Evolutionary conservation across 2,888 invertebrate genomes (phyloP), one percentile per base, ranked within the genome.

Genomic region (Candidula unifasciata): DNA sequence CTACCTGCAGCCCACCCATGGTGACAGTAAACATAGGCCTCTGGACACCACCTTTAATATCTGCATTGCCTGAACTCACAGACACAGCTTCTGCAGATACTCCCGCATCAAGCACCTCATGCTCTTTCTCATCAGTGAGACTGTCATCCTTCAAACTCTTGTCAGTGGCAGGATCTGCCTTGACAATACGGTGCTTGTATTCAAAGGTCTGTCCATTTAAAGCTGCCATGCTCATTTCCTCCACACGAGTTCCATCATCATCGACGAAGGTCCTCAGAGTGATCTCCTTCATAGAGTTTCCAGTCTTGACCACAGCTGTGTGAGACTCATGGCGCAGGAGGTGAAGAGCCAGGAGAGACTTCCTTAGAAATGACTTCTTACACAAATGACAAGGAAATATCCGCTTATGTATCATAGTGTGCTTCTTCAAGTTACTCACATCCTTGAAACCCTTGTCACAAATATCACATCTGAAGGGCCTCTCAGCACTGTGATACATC

Each of bases 381-480:
- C 80, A 84, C 10, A 81, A 44, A 77, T 81, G 73, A 73, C 84
- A 84, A 1, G 84, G 81, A 52, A 81, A 84, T 54, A 84, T 84
- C 35, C 81, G 52, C 30, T 84, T 84, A 52, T 84, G 84, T 24
- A 85, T 85, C 69, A 81, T 80, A 18, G 81, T 81, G 35, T 85
- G 85, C 52, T 85, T 85, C 30, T 85, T 85, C 57, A 85, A 27
- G 81, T 85, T 85, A 35, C 85, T 80, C 5, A 81, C 77, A 69
- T 85, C 85, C 76, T 85, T 85, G 81, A 85, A 85, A 10, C 85
- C 85, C 33, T 85, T 85, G 71, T 80, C 66, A 33, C 85, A 85
- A 16, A 76, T 66, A 0, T 85, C 77, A 81, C 85, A 81, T 24
- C 77, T 74, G 76, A 84, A 84, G 5, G 84, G 84, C 37, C 85